A percentile compares a stretch with the other conserved stretches of the same genome.
phyloP scores from a whole-genome alignment of 2,797 vertebrate species.

The Eutrigla gurnardus region DNA sequence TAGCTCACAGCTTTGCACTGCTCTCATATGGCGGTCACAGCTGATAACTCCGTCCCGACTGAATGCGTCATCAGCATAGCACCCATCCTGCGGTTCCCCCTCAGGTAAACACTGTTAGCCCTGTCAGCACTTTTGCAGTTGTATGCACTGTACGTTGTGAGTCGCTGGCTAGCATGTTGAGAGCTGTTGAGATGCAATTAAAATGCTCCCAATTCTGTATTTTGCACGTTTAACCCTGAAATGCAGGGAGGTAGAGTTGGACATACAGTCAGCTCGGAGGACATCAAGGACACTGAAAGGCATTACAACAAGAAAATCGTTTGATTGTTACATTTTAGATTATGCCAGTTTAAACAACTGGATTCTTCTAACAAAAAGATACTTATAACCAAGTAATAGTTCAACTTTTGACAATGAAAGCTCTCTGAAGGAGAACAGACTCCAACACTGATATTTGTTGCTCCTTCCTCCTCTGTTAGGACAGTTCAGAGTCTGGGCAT shows the following conservation, averaged over 20 bases:
- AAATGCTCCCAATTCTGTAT: too few species aligned
- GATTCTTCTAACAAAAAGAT: not conserved
- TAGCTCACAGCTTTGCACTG: too few species aligned
- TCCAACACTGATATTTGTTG: not conserved
- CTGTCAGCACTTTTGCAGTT: too few species aligned
- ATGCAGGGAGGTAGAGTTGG: not conserved
- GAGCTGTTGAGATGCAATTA: too few species aligned
- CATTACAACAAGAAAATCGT: not conserved
- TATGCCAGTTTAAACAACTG: not conserved
- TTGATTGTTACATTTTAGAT: not conserved
- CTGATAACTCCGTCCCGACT: too few species aligned
- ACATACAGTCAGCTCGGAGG: not conserved
- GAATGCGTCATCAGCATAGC: too few species aligned
- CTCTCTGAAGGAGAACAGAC: not conserved
- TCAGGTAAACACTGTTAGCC: too few species aligned
- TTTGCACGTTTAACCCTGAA: not conserved
- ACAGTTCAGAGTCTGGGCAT: slow-evolving; percentile 84
- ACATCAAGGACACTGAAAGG: not conserved
- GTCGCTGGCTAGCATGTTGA: too few species aligned
- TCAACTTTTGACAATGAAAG: not conserved
- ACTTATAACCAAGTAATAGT: not conserved
- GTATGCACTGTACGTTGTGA: too few species aligned
- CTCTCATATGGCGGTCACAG: too few species aligned
- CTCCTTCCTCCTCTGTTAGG: slow-evolving; percentile 69
- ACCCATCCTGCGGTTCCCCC: too few species aligned